Conservation (phyloP, 2,888 invertebrate species). For the Drosophila quinaria region DNA sequence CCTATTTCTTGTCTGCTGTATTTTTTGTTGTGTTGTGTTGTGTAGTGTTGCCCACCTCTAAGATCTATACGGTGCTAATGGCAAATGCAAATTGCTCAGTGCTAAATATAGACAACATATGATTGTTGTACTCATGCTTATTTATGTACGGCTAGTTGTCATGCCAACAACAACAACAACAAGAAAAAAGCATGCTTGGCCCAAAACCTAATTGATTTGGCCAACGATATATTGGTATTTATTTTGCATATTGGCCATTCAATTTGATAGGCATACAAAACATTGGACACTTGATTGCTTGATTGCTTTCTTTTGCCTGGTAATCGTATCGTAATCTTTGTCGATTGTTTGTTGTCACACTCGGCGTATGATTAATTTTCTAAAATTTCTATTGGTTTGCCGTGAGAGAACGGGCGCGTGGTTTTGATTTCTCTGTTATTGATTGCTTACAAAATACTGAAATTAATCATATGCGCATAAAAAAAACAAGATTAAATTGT, state of each 20-base stretch:
- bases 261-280: conserved; percentile 32
- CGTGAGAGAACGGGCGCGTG: background rate
- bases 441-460: conserved; percentile 18
- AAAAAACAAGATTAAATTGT: conserved; percentile 17
- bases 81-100: conserved; percentile 50
- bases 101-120: conserved; percentile 53
- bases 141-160: conserved; percentile 20
- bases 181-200: conserved; percentile 12
- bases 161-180: conserved; percentile 17
- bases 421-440: conserved; percentile 27
- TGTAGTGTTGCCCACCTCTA: conserved; percentile 18
- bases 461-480: conserved; percentile 22
- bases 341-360: conserved; percentile 16
- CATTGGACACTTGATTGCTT: conserved; percentile 25
- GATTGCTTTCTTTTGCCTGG: conserved; percentile 44
- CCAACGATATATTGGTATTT: conserved; percentile 20
- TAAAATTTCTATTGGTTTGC: conserved; percentile 35
- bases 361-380: conserved; percentile 73
- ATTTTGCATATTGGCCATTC: conserved; percentile 32
- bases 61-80: conserved; percentile 21
- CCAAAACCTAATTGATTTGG: conserved; percentile 12
- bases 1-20: background rate
- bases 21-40: background rate
- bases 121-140: conserved; percentile 18
- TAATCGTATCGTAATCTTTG: conserved; percentile 28